Conservation (phyloP, 2,888 invertebrate genomes). For the Rhingia rostrata region DNA sequence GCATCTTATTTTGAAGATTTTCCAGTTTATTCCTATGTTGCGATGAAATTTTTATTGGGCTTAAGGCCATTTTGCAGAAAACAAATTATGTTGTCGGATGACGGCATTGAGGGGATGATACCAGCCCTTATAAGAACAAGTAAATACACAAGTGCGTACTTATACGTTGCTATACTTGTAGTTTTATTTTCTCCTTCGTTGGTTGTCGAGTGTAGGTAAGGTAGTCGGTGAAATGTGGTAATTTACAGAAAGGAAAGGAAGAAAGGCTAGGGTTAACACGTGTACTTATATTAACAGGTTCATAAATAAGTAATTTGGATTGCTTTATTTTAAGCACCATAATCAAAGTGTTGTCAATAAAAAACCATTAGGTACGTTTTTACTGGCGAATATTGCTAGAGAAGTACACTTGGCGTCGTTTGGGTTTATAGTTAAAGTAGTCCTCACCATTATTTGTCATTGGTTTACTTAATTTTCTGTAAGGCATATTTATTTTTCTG, state of each 20-base stretch:
- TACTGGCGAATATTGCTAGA: too few species aligned
- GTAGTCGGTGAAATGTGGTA: not conserved
- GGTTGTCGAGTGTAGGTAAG: slow-evolving; percentile 16
- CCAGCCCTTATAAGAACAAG: slow-evolving; percentile 50
- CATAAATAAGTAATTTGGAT: slow-evolving; percentile 19
- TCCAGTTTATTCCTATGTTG: slow-evolving; percentile 40
- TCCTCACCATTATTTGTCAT: too few species aligned
- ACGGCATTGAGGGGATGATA: slow-evolving; percentile 50
- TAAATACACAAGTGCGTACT: slow-evolving; percentile 55
- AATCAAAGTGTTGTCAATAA: too few species aligned
- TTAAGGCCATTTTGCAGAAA: slow-evolving; percentile 56
- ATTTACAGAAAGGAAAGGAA: not conserved
- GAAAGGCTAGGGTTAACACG: slow-evolving; percentile 3
- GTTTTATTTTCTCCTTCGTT: slow-evolving; percentile 2
- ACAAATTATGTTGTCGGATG: slow-evolving; percentile 67
- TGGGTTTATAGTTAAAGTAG: too few species aligned
- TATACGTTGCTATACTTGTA: slow-evolving; percentile 55
- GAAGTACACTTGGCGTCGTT: too few species aligned
- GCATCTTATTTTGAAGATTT: slow-evolving; percentile 40
- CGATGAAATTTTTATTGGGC: slow-evolving; percentile 68
- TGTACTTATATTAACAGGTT: slow-evolving; percentile 18
- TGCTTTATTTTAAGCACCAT: too few species aligned
- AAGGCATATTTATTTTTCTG: too few species aligned
- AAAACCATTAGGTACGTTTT: too few species aligned
- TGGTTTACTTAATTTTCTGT: too few species aligned